Evolutionary conservation across 2,888 invertebrate species (phyloP).

Genomic region (Cataglyphis cursor): DNA sequence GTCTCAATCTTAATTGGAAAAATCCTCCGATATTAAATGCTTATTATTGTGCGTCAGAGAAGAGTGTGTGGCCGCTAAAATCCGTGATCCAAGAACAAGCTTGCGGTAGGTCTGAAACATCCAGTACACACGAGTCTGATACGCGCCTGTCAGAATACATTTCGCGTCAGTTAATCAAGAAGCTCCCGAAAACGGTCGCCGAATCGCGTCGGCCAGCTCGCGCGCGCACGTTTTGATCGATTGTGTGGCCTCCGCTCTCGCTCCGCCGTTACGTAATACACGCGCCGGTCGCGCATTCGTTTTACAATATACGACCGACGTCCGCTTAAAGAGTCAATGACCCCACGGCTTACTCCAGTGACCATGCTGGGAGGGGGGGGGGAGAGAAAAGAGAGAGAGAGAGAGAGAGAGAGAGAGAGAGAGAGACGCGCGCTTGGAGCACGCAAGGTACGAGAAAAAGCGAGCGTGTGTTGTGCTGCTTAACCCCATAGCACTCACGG

Average conservation of each 20-base stretch:
- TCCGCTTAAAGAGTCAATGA: constrained; percentile 68
- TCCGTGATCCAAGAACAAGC: not conserved
- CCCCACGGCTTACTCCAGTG: constrained; percentile 72
- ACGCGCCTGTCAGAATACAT: constrained; percentile 37
- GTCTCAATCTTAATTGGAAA: not conserved
- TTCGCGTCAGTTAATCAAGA: constrained; percentile 48
- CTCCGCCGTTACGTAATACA: constrained; percentile 50
- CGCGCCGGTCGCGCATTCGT: constrained; percentile 47
- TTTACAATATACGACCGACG: constrained; percentile 52
- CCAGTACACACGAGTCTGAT: constrained; percentile 12
- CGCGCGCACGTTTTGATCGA: constrained; percentile 50
- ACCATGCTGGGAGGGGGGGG: constrained; percentile 58
- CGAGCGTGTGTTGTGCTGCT: constrained; percentile 13
- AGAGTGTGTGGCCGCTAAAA: not conserved
- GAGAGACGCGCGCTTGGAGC: constrained; percentile 16
- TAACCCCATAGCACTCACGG: constrained; percentile 28
- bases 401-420: constrained; percentile 8
- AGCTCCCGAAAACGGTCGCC: constrained; percentile 20
- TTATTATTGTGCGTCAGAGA: not conserved
- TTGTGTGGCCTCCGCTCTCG: constrained; percentile 33
- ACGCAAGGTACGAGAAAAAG: constrained; percentile 50
- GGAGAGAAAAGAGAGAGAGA: constrained; percentile 38
- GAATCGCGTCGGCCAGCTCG: constrained; percentile 49
- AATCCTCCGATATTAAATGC: not conserved
- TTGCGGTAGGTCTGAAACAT: constrained; percentile 51